Evolutionary conservation across 1,140 invertebrate genomes (phyloP), one percentile per base, ranked within the genome.

Genomic region (Pantala flavescens): DNA sequence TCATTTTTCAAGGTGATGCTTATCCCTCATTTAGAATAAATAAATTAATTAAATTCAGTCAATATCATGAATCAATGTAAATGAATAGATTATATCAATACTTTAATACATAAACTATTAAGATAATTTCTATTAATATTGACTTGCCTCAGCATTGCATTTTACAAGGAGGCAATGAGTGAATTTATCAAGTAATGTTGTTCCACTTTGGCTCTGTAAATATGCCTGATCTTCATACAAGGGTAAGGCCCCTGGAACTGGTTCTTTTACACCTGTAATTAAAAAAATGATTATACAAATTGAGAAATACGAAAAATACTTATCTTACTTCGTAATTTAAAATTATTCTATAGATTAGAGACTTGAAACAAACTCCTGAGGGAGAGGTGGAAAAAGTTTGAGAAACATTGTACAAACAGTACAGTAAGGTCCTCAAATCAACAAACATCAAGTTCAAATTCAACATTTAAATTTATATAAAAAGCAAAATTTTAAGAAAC

Each of bases 181-280:
- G 80, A 99, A 99, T 84, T 98, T 99, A 81, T 99, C 98, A 5
- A 99, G 84, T 9, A 98, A 84, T 7, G 95, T 95, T 0, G 95
- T 97, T 24, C 97, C 97, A 79, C 90, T 93, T 81, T 99, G 97
- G 73, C 88, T 88, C 74, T 90, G 89, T 70, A 94, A 82, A 78
- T 91, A 90, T 16, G 90, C 86, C 79, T 91, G 87, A 77, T 93
- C 92, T 70, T 91, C 90, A 79, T 89, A 90, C 3, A 88, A 74
- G 42, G 23, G 74, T 28, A 16, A 16, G 3, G 19, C 14, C 7
- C 19, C 55, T 77, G 43, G 24, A n/a, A n/a, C 74, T 7, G 12
- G 23, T 73, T 79, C 78, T 78, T 80, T 79, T 23, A 79, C 77
- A 14, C 81, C 79, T 80, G 42, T n/a, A 76, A 76, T 36, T 74